These are phyloP conservation scores for Erythrocercus mccallii DNA, from an alignment of 2,113 vertebrate species.

Conservation along the genomic window DNA sequence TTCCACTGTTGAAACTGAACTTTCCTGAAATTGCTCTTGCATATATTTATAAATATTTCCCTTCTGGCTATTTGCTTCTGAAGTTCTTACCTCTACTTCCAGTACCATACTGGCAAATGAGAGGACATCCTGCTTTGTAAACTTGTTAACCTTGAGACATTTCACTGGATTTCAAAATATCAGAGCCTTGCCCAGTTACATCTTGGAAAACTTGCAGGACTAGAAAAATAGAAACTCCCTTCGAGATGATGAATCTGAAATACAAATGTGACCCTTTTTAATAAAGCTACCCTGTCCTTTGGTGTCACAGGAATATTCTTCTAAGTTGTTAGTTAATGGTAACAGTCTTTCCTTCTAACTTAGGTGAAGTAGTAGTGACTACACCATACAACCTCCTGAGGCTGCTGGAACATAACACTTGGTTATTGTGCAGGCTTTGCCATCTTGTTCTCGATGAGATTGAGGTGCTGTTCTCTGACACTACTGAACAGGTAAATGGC, in stretches of 20 bases:
- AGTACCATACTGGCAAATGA: not conserved
- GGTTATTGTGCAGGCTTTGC: conserved; percentile 80
- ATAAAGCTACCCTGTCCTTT: rapidly evolving
- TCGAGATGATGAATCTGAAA: not conserved
- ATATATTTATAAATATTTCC: not conserved
- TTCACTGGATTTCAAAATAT: not conserved
- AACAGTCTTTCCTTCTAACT: not conserved
- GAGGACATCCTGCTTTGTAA: not conserved
- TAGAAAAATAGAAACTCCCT: not conserved
- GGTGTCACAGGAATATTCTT: not conserved
- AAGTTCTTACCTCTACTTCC: not conserved
- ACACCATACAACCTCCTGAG: conserved; percentile 83
- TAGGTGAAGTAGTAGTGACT: conserved; percentile 85
- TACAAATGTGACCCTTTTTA: not conserved
- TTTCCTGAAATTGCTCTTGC: not conserved
- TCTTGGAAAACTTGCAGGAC: not conserved
- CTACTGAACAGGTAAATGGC: conserved; percentile 77
- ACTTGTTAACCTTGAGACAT: not conserved
- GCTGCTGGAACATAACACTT: conserved; percentile 73
- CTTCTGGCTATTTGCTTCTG: not conserved
- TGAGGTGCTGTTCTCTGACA: conserved; percentile 75
- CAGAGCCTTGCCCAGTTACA: not conserved
- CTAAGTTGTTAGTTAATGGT: not conserved
- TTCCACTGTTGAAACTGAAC: not conserved
- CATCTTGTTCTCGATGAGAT: conserved; percentile 87